Evolutionary conservation across 2,888 invertebrate genomes (phyloP), one percentile per base, ranked within the genome.

Genomic region (Petrophora chlorosata): DNA sequence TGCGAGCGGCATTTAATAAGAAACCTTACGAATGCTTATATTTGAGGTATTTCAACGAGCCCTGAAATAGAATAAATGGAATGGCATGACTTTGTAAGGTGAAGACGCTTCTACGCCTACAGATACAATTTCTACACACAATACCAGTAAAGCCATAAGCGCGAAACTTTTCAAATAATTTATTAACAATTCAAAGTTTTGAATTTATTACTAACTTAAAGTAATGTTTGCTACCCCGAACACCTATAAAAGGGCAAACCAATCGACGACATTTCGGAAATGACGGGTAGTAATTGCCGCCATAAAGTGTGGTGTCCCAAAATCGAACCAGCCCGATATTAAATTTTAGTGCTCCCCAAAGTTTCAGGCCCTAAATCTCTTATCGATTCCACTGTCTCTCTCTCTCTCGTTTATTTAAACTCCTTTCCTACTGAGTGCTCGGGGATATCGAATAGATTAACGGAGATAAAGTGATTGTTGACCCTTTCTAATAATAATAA

Each of bases 271-370:
- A 78, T 84, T 84, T 80, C 75, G 67, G 69, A 79, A 79, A 83
- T 82, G 85, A 85, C 81, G 82, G 83, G 76, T 83, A 79, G 85
- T 83, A 85, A 89, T 88, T 84, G 87, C 76, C 52, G 64, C 76
- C 67, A 82, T 89, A 86, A 89, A 88, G 63, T 80, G 82, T 76
- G 84, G 80, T 85, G 82, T 82, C 82, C 76, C 75, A 70, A 82
- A 79, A 74, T 74, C 54, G 73, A 67, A 69, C 70, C 62, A 63
- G 73, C 69, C 60, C 73, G 75, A 73, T 85, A 82, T 88, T 81
- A 88, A 82, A 85, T 84, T 88, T 88, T 84, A 87, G 76, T 82
- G 72, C 75, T 70, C 61, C 60, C 74, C 65, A 77, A n/a, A 85
- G 75, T 81, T 85, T 83, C 76, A 67, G 74, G 73, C 65, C 70